phyloP scores from a whole-genome alignment of 2,113 vertebrate species.

The Poecilia latipinna region DNA sequence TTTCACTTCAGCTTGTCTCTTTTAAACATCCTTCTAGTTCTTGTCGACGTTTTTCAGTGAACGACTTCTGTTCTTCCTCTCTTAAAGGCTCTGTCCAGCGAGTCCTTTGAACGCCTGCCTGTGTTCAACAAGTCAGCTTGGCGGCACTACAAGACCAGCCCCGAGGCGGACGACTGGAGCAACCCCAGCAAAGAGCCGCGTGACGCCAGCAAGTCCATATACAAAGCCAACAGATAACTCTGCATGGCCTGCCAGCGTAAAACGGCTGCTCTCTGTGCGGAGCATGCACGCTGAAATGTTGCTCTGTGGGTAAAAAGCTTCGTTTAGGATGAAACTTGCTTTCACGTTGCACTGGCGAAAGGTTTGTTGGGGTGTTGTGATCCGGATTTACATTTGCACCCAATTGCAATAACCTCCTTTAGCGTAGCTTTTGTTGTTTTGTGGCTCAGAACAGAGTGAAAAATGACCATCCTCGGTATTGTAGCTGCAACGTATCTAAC shows the following conservation, averaged over 20 bases:
- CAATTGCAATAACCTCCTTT: constrained; percentile 60
- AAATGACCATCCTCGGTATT: constrained; percentile 17
- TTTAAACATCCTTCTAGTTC: background rate
- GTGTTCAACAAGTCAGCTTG: constrained; percentile 98
- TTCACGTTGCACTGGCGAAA: constrained; percentile 43
- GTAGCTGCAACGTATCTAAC: background rate
- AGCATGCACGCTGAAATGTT: constrained; percentile 56
- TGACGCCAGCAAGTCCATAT: constrained; percentile 91
- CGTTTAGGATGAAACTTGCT: constrained; percentile 30
- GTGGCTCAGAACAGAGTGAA: constrained; percentile 28
- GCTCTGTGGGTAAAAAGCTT: constrained; percentile 54
- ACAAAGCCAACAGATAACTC: constrained; percentile 90
- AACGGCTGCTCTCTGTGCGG: constrained; percentile 19
- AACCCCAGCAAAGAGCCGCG: constrained; percentile 96
- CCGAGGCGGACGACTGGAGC: constrained; percentile 98
- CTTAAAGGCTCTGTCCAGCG: constrained; percentile 92
- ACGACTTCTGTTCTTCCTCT: background rate
- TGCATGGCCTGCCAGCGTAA: constrained; percentile 11
- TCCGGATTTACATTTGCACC: constrained; percentile 30
- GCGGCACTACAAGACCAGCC: constrained; percentile 95
- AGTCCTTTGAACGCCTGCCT: constrained; percentile 95
- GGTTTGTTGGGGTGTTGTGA: constrained; percentile 20
- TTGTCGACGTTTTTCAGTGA: background rate
- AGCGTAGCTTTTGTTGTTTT: constrained; percentile 42
- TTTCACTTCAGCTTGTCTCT: no score